phyloP scores from a whole-genome alignment of 2,888 invertebrate genomes.

The Xestoiulus laeticollis region DNA sequence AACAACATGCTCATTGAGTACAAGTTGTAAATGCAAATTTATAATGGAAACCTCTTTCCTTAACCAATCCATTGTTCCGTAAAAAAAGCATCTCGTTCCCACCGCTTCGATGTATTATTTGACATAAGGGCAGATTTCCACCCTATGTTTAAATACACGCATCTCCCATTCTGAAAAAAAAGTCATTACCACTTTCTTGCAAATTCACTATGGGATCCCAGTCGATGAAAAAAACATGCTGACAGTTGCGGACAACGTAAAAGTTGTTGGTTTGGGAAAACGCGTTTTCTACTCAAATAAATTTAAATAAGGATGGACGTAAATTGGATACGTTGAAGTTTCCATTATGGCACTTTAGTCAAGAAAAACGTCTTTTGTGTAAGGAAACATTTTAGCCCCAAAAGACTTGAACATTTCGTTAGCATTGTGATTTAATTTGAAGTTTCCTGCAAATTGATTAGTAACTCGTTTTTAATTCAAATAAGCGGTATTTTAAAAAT shows the following conservation, averaged over 20 bases:
- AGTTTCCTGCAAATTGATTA: no score
- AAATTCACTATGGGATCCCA: not conserved
- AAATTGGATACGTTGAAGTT: not conserved
- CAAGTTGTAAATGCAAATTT: not conserved
- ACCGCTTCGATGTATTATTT: not conserved
- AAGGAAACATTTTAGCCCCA: no score
- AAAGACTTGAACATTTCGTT: no score
- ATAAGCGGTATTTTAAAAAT: no score
- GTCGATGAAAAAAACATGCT: not conserved
- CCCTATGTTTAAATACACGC: not conserved
- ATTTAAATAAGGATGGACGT: constrained; percentile 8
- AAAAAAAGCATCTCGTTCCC: not conserved
- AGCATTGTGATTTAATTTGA: no score
- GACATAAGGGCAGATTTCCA: not conserved
- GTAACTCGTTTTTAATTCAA: no score
- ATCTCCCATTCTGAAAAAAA: not conserved
- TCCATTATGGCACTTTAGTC: no score
- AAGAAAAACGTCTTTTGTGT: no score
- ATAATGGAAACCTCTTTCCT: not conserved
- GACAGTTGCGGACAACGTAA: not conserved
- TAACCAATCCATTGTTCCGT: not conserved
- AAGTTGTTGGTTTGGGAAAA: not conserved
- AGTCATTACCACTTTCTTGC: not conserved
- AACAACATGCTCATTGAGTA: not conserved
- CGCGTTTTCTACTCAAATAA: not conserved